A percentile compares a stretch with the other conserved stretches of the same genome.
Evolutionary conservation across 2,797 vertebrate genomes (phyloP).

Genomic region (Parambassis ranga): DNA sequence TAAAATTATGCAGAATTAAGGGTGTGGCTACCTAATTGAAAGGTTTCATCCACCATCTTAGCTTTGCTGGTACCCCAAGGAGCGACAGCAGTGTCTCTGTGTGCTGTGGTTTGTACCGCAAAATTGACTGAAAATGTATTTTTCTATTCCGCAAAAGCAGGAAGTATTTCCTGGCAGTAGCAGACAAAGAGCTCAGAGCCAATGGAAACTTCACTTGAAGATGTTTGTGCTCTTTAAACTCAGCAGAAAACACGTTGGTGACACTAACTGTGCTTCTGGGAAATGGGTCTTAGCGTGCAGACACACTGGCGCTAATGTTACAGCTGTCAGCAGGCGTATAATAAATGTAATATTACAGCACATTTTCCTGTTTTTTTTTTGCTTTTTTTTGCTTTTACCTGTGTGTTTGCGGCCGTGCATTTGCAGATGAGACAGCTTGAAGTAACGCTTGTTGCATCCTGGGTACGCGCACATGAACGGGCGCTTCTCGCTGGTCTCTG

Average conservation of each 20-base stretch:
- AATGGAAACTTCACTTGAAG: conserved; percentile 10
- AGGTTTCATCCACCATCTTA: too few species aligned
- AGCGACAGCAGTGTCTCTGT: too few species aligned
- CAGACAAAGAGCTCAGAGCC: neutral
- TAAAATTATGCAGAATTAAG: too few species aligned
- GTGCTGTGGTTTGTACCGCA: too few species aligned
- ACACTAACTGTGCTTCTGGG: neutral
- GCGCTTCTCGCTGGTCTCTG: conserved; percentile 93
- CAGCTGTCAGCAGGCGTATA: neutral
- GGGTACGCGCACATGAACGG: conserved; percentile 98
- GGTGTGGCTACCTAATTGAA: too few species aligned
- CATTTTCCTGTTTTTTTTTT: too few species aligned
- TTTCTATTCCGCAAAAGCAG: neutral
- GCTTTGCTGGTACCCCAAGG: too few species aligned
- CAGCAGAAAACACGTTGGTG: neutral
- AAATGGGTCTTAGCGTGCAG: neutral
- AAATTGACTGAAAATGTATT: neutral
- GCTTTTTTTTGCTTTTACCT: conserved; percentile 78
- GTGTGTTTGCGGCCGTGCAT: conserved; percentile 99
- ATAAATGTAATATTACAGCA: neutral
- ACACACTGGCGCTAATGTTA: fast-evolving
- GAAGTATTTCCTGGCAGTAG: neutral
- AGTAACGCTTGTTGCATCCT: conserved; percentile 98
- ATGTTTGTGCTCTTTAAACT: neutral
- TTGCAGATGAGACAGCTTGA: conserved; percentile 97